Evolutionary conservation across 2,888 invertebrate genomes (phyloP), one percentile per base, ranked within the genome.

Genomic region (Ectemnius lituratus): DNA sequence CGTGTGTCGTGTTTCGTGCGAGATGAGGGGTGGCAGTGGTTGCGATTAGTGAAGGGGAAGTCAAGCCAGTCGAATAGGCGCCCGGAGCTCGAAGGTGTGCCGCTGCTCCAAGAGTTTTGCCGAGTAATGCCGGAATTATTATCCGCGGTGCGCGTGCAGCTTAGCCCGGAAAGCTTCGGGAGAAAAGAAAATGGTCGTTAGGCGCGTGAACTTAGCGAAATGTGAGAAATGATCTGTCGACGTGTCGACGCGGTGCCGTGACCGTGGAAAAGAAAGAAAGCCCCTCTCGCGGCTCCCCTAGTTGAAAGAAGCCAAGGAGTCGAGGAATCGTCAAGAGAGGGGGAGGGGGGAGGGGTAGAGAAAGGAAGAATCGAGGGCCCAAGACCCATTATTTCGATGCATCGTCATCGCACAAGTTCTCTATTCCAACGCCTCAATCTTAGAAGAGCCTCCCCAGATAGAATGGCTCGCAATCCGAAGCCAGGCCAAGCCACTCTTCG

Each of bases 151-250:
- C 49, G 23, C 23, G 23, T 23, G 68, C 68, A 57, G 57, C 16
- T 58, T 57, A 67, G 37, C 13, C 60, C 69, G 64, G 46, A 69
- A 47, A 52, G 56, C 57, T 64, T 59, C 66, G 59, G 65, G 58
- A 70, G 74, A 71, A 72, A 72, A 77, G 81, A 81, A 79, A 81
- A 81, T 77, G 82, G 73, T 81, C 81, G 76, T 84, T 78, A 83
- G 79, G 75, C 77, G 73, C 86, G 85, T 84, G 89, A 37, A 37
- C 37, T 37, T 37, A 37, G 37, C 90, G 91, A 91, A 91, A 91
- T 91, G 91, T 91, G 91, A 92, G 91, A 92, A 92, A 92, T 92
- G 90, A 89, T 89, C 88, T 88, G 90, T 90, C 90, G 86, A 81
- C 84, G 70, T 79, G 37, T 11, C 37, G 23, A 23, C 23, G 23